phyloP scores from a whole-genome alignment of 2,797 vertebrate species.

The Chiroxiphia lanceolata region DNA sequence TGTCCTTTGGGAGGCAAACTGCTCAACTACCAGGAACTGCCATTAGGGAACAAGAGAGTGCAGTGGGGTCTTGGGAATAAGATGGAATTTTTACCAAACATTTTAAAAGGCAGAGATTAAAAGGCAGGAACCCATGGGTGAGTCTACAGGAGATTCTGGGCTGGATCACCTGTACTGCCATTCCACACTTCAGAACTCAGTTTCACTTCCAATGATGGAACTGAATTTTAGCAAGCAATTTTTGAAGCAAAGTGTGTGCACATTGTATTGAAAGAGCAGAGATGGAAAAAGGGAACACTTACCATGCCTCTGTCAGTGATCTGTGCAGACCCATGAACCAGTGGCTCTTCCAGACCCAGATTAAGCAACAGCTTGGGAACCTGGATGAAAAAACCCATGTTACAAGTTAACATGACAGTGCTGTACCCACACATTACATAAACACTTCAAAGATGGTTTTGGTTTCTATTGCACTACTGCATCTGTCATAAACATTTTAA shows the following conservation, averaged over 20 bases:
- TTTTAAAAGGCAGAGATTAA: not conserved
- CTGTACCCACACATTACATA: not conserved
- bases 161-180: not conserved
- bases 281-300: constrained; percentile 16
- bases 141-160: not conserved
- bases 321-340: constrained; percentile 85
- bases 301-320: constrained; percentile 89
- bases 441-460: not conserved
- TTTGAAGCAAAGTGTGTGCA: not conserved
- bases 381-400: constrained; percentile 69
- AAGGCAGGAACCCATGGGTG: not conserved
- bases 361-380: constrained; percentile 84
- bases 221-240: not conserved
- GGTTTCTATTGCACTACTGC: not conserved
- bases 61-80: not conserved
- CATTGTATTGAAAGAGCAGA: not conserved
- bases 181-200: not conserved
- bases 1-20: not conserved
- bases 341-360: constrained; percentile 83
- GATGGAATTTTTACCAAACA: not conserved
- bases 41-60: not conserved
- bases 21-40: not conserved
- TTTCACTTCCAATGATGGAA: not conserved
- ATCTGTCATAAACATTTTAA: not conserved
- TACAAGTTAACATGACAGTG: not conserved